These are phyloP conservation scores for Ryuthela nishihirai DNA, from an alignment of 2,888 invertebrate genomes.

Conservation along the genomic window DNA sequence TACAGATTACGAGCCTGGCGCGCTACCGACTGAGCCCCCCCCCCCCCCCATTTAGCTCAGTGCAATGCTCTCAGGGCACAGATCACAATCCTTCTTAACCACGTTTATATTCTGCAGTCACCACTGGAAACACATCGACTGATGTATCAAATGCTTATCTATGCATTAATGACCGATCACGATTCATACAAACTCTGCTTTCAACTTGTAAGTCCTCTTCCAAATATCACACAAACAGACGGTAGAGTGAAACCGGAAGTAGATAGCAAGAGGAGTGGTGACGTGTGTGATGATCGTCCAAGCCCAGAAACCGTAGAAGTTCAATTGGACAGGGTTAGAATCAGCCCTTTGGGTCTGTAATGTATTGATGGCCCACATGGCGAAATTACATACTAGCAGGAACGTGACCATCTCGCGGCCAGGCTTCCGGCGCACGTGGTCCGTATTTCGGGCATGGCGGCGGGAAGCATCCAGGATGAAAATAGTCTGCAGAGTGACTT, in stretches of 20 bases:
- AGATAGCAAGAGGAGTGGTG: slow-evolving; percentile 88
- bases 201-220: slow-evolving; percentile 82
- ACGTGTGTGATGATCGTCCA: slow-evolving; percentile 96
- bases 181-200: slow-evolving; percentile 17
- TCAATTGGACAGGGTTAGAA: slow-evolving; percentile 83
- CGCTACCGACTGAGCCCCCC: too few species aligned
- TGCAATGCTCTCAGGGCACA: too few species aligned
- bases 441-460: slow-evolving; percentile 66
- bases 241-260: slow-evolving; percentile 90
- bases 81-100: too few species aligned
- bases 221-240: slow-evolving; percentile 93
- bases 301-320: slow-evolving; percentile 88
- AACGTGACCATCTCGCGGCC: slow-evolving; percentile 92
- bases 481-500: slow-evolving; percentile 58
- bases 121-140: too few species aligned
- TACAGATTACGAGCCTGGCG: too few species aligned
- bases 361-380: slow-evolving; percentile 70
- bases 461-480: slow-evolving; percentile 79
- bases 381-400: slow-evolving; percentile 56
- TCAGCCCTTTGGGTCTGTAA: slow-evolving; percentile 86
- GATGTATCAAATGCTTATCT: too few species aligned
- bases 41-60: too few species aligned
- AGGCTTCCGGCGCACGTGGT: slow-evolving; percentile 77
- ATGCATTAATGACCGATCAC: too few species aligned
- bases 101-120: too few species aligned